Evolutionary conservation across 2,113 vertebrate species (phyloP), one percentile per base, ranked within the genome.

Genomic region (Desmodus rotundus): DNA sequence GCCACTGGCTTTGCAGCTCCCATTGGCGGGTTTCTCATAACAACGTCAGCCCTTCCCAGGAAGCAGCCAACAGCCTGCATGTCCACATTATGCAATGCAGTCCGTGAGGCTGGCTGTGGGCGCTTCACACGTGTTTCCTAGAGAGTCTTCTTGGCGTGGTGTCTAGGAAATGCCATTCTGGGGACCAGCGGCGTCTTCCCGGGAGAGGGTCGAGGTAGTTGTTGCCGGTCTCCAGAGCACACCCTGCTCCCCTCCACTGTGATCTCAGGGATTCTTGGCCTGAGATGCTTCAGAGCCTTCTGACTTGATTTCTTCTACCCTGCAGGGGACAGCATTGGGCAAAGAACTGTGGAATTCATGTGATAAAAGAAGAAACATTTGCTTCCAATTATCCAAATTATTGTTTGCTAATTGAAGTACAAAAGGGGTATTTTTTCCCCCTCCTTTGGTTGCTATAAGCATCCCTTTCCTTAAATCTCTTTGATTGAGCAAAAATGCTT

Each of bases 301-400:
- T 96, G 97, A 98, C 98, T 97, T 97, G 98, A 98, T 98, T 98
- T 98, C 97, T 98, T 98, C 98, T 97, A 98, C 98, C 98, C 98
- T 99, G 98, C 98, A 99, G 98, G 98, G 98, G 98, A 98, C 98
- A 99, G 98, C 98, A 98, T 98, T 98, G 98, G 98, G 98, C 98
- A 97, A 98, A 99, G 98, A 98, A 98, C 98, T 98, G 96, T 98
- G 97, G 97, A 97, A 98, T 98, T 98, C 97, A 88, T 97, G 97
- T 93, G 97, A 98, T 98, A 98, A 97, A 93, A 96, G 81, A 97
- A 98, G 95, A 97, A 98, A 98, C 97, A 98, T 98, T 98, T 98
- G 98, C 98, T 98, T 98, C 96, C 95, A 97, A 98, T 99, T 98
- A 98, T 96, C 97, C 97, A 98, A 98, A 98, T 98, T 98, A 94